These are phyloP conservation scores for Phorcus lineatus DNA, from an alignment of 2,888 invertebrate species.

Conservation along the genomic window DNA sequence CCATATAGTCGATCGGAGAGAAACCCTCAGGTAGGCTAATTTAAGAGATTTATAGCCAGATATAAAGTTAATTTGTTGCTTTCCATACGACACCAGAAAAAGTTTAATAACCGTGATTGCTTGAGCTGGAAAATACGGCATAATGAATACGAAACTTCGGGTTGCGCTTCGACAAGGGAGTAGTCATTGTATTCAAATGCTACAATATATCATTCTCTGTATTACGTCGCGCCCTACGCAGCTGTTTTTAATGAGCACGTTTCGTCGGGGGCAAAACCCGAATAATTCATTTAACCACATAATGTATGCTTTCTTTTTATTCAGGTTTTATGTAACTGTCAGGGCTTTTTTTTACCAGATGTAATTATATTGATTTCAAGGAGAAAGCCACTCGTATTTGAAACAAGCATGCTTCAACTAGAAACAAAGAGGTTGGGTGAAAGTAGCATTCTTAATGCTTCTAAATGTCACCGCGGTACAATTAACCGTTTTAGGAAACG, in stretches of 20 bases:
- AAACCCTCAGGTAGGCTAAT: neutral
- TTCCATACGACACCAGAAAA: neutral
- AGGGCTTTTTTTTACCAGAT: neutral
- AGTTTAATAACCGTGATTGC: neutral
- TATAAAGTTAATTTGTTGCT: neutral
- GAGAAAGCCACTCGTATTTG: neutral
- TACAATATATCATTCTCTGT: neutral
- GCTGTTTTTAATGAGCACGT: neutral
- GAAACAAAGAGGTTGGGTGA: neutral
- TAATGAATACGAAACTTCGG: conserved; percentile 3
- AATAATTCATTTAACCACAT: conserved; percentile 15
- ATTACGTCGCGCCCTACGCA: neutral
- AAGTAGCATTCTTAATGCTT: neutral
- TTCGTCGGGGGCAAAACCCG: neutral
- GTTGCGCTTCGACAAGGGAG: neutral
- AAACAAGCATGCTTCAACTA: neutral
- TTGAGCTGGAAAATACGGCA: neutral
- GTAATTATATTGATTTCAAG: conserved; percentile 9
- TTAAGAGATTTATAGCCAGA: neutral
- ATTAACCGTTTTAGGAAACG: neutral
- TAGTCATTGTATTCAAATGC: neutral
- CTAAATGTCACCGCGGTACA: neutral
- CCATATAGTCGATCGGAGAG: neutral
- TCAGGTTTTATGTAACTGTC: conserved; percentile 10
- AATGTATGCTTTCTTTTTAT: neutral